phyloP scores from a whole-genome alignment of 1,140 invertebrate genomes.

The Zaprionus lachaisei region DNA sequence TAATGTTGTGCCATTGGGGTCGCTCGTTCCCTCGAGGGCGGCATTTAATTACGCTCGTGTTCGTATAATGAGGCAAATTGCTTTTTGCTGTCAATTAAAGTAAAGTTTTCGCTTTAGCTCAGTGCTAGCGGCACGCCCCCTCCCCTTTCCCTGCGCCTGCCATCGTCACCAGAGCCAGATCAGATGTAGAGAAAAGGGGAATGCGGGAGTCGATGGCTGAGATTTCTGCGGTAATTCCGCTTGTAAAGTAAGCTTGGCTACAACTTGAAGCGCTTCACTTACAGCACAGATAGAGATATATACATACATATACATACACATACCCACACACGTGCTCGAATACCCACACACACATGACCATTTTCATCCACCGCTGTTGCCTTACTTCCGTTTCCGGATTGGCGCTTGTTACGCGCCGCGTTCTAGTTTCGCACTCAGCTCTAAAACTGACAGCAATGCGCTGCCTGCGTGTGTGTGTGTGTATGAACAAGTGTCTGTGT shows the following conservation, averaged over 20 bases:
- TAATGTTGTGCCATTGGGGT: slow-evolving; percentile 57
- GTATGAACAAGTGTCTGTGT: slow-evolving; percentile 24
- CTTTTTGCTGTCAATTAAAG: slow-evolving; percentile 81
- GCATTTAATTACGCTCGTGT: slow-evolving; percentile 80
- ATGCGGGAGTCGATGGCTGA: slow-evolving; percentile 23
- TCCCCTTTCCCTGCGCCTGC: neutral
- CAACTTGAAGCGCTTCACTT: slow-evolving; percentile 1
- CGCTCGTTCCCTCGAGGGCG: slow-evolving; percentile 53
- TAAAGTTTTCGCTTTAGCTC: slow-evolving; percentile 72
- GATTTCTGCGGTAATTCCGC: slow-evolving; percentile 61
- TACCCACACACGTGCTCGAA: neutral
- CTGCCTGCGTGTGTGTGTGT: slow-evolving; percentile 26
- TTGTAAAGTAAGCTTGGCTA: slow-evolving; percentile 54
- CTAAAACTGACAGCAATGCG: slow-evolving; percentile 43
- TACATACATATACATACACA: neutral
- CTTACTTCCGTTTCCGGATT: slow-evolving; percentile 63
- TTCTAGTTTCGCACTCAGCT: slow-evolving; percentile 54
- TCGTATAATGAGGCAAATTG: slow-evolving; percentile 80
- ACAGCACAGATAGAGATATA: neutral
- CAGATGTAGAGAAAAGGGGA: slow-evolving; percentile 45
- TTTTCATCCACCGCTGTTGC: slow-evolving; percentile 19
- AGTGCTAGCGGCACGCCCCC: neutral
- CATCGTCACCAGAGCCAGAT: slow-evolving; percentile 59
- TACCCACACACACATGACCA: slow-evolving; percentile 8
- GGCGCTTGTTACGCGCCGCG: slow-evolving; percentile 52